Percentiles rank a stretch among this genome's conserved stretches.
Conservation (phyloP, 2,888 invertebrate species). For the Philopedon plagiatum region DNA sequence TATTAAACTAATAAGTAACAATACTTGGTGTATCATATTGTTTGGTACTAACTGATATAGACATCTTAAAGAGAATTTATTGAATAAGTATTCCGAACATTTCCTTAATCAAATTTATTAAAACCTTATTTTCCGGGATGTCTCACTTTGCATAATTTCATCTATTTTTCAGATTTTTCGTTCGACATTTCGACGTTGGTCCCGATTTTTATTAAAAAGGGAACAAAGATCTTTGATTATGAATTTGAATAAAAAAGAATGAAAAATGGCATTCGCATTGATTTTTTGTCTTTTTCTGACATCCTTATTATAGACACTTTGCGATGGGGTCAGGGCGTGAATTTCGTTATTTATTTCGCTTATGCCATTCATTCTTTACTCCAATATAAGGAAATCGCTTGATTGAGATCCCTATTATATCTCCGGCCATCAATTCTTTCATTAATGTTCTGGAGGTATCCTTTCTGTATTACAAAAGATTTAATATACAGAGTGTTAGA, state of each 20-base stretch:
- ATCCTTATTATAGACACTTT: slow-evolving; percentile 17
- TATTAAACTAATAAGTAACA: too few species aligned
- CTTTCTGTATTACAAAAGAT: too few species aligned
- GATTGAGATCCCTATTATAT: neutral
- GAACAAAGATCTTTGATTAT: slow-evolving; percentile 47
- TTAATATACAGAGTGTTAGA: too few species aligned
- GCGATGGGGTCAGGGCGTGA: neutral
- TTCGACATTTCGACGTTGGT: slow-evolving; percentile 41
- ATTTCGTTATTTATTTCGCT: slow-evolving; percentile 17
- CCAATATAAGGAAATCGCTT: neutral
- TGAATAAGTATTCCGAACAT: slow-evolving; percentile 34
- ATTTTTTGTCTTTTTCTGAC: slow-evolving; percentile 26
- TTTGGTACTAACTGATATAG: neutral
- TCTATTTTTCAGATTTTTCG: slow-evolving; percentile 29
- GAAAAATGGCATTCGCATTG: slow-evolving; percentile 28
- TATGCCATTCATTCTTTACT: neutral
- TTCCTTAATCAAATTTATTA: slow-evolving; percentile 48
- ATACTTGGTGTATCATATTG: too few species aligned
- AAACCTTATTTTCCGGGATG: slow-evolving; percentile 46
- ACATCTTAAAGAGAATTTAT: slow-evolving; percentile 13
- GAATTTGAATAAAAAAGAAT: slow-evolving; percentile 40
- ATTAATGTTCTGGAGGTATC: too few species aligned
- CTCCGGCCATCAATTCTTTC: neutral
- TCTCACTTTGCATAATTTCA: slow-evolving; percentile 48
- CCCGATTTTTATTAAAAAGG: slow-evolving; percentile 48